Conservation (phyloP, 2,888 invertebrate species). For the Lasioglossum morio region DNA sequence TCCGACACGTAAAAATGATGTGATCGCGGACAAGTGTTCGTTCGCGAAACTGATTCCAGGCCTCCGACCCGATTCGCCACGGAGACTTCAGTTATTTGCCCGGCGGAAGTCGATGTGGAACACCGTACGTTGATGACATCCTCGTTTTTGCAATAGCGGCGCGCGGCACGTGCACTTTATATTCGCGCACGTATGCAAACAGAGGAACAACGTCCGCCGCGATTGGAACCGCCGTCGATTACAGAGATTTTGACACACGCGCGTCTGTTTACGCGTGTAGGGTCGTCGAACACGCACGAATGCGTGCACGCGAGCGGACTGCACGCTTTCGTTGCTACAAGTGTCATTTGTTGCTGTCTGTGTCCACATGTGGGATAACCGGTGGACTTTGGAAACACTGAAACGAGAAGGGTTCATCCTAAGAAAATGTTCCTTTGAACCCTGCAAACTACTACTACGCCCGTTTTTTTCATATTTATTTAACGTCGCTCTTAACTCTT, state of each 20-base stretch:
- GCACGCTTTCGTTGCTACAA: slow-evolving; percentile 25
- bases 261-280: slow-evolving; percentile 29
- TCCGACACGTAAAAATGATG: slow-evolving; percentile 12
- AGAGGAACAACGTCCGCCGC: slow-evolving; percentile 5
- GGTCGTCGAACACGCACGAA: slow-evolving; percentile 28
- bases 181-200: slow-evolving; percentile 31
- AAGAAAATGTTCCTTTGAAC: neutral
- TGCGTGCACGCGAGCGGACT: neutral
- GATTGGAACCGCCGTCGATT: slow-evolving; percentile 9
- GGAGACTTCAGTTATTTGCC: slow-evolving; percentile 43
- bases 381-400: neutral
- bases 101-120: slow-evolving; percentile 18
- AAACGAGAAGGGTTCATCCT: neutral
- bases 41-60: slow-evolving; percentile 22
- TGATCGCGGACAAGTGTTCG: neutral
- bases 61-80: slow-evolving; percentile 23
- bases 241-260: slow-evolving; percentile 47
- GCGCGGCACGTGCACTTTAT: slow-evolving; percentile 24
- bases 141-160: slow-evolving; percentile 23
- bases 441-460: neutral
- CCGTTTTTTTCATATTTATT: too few relatives aligned
- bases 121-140: slow-evolving; percentile 36
- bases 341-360: slow-evolving; percentile 1
- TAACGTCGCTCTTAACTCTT: too few relatives aligned
- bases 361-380: neutral